Conservation (phyloP, 2,888 invertebrate species). For the Parelbella ahira region DNA sequence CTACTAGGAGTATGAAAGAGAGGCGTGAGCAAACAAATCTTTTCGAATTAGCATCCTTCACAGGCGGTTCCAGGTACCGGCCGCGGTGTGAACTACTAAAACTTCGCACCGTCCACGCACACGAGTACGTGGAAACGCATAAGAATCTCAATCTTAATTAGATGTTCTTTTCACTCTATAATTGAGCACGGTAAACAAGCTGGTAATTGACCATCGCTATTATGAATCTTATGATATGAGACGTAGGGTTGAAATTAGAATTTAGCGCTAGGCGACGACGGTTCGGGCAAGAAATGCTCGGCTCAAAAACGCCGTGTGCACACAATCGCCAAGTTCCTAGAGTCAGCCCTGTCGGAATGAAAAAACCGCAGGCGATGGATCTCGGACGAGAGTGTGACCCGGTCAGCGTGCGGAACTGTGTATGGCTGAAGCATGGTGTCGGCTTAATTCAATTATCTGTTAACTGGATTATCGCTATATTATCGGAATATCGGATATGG, state of each 20-base stretch:
- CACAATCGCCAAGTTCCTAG: constrained; percentile 44
- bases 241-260: neutral
- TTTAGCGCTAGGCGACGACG: neutral
- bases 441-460: constrained; percentile 24
- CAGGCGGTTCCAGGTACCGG: constrained; percentile 16
- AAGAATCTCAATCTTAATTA: constrained; percentile 25
- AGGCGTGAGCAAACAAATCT: neutral
- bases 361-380: constrained; percentile 7
- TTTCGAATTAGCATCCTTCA: constrained; percentile 1
- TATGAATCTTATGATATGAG: neutral
- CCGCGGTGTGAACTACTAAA: constrained; percentile 17
- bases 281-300: constrained; percentile 9
- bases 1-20: too few relatives aligned
- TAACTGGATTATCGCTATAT: constrained; percentile 21
- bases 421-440: constrained; percentile 32
- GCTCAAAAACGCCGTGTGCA: constrained; percentile 34
- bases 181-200: constrained; percentile 17
- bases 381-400: constrained; percentile 53
- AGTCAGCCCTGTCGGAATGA: constrained; percentile 30
- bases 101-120: constrained; percentile 18
- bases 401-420: constrained; percentile 62
- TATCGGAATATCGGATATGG: too few relatives aligned
- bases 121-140: constrained; percentile 24
- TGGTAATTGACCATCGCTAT: neutral
- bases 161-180: constrained; percentile 25